These are phyloP conservation scores for Zonotrichia albicollis DNA, from an alignment of 2,797 vertebrate genomes.

Conservation along the genomic window DNA sequence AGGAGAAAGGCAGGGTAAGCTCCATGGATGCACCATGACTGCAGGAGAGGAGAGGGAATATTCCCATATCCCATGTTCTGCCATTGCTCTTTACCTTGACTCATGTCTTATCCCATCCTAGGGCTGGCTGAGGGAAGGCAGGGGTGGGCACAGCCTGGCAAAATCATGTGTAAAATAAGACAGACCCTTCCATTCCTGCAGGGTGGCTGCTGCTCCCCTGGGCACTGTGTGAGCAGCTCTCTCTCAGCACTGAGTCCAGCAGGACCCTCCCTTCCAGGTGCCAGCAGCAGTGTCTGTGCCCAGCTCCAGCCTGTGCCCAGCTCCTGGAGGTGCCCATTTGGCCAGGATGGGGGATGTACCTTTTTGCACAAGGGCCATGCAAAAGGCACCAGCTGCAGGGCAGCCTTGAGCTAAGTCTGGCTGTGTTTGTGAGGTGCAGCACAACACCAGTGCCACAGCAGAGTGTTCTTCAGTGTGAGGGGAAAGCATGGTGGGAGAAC, in stretches of 20 bases:
- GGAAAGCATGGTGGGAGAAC: not conserved
- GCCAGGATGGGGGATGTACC: not conserved
- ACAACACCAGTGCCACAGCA: not conserved
- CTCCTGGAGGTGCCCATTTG: rapidly evolving
- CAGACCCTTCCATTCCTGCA: not conserved
- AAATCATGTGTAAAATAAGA: not conserved
- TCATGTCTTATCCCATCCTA: not conserved
- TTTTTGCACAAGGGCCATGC: not conserved
- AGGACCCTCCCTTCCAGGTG: not conserved
- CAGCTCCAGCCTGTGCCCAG: not conserved
- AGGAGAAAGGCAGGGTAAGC: not conserved
- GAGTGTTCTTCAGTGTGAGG: not conserved
- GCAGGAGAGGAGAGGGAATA: not conserved
- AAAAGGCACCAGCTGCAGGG: not conserved
- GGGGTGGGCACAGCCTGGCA: not conserved
- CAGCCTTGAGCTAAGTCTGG: not conserved
- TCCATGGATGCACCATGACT: not conserved
- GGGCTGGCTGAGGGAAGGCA: not conserved
- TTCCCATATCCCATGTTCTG: not conserved
- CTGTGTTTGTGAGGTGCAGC: not conserved
- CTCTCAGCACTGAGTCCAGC: not conserved
- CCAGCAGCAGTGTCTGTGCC: not conserved
- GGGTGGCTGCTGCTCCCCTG: not conserved
- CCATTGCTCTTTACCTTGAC: not conserved
- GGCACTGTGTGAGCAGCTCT: not conserved